Percentiles rank a stretch among this genome's conserved stretches.
These are phyloP conservation scores for Eueides isabella DNA, from an alignment of 1,140 invertebrate genomes.

Conservation along the genomic window DNA sequence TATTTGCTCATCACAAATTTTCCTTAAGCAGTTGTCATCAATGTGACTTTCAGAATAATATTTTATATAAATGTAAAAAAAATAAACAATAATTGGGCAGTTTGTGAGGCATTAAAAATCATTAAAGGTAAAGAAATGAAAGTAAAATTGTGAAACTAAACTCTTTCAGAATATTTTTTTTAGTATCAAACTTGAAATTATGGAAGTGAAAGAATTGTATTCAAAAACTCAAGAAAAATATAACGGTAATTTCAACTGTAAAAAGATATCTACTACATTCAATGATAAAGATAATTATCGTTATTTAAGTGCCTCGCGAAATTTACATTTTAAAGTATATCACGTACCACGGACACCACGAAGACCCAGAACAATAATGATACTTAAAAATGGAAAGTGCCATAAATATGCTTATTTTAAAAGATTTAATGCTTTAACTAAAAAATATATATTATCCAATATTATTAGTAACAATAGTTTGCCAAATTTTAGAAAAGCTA, in stretches of 20 bases:
- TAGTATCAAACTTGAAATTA: not conserved
- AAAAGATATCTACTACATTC: not conserved
- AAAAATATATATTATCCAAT: not conserved
- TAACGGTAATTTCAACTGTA: not conserved
- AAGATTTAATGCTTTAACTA: not conserved
- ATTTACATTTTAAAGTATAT: not conserved
- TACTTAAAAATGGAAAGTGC: not conserved
- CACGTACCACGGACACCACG: not conserved
- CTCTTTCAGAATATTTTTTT: not conserved
- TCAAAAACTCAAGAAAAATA: not conserved
- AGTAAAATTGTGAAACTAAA: not conserved
- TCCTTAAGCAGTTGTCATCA: not conserved
- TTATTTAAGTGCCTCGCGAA: not conserved
- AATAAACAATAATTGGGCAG: not conserved
- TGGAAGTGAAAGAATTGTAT: not conserved
- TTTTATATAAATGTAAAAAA: slow-evolving; percentile 2
- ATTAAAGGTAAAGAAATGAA: not conserved
- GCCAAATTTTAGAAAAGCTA: not conserved
- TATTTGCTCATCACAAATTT: not conserved
- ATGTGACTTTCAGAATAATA: not conserved
- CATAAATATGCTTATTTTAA: not conserved
- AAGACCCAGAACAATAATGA: not conserved
- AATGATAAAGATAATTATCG: not conserved
- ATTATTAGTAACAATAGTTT: not conserved
- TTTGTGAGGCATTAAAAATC: not conserved